Conservation (phyloP, 2,888 invertebrate species). For the Campopleginae sp. region DNA sequence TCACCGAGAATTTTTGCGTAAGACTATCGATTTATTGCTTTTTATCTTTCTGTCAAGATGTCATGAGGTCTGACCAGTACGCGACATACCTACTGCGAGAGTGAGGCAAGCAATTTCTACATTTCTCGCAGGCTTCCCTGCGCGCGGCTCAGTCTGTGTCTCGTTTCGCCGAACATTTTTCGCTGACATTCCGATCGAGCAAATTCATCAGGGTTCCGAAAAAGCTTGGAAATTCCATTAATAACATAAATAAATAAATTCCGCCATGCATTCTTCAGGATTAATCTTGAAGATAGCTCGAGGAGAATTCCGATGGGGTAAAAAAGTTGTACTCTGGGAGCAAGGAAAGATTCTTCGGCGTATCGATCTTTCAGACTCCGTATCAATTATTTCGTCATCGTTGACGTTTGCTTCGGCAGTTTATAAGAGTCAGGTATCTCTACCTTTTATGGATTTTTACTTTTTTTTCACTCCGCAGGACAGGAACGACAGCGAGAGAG, state of each 20-base stretch:
- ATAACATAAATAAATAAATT: conserved; percentile 22
- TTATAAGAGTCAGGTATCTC: conserved; percentile 36
- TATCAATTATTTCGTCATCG: conserved; percentile 53
- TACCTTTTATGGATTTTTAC: conserved; percentile 45
- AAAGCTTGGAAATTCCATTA: conserved; percentile 41
- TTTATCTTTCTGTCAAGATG: not conserved
- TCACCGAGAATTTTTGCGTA: not conserved
- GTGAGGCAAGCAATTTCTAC: not conserved
- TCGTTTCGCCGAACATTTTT: not conserved
- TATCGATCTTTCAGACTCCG: conserved; percentile 3
- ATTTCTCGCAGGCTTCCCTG: conserved; percentile 5
- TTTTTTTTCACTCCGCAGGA: conserved; percentile 7
- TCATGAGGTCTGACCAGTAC: not conserved
- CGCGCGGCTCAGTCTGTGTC: not conserved
- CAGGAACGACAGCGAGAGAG: not conserved
- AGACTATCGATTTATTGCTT: not conserved
- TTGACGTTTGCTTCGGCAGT: conserved; percentile 29
- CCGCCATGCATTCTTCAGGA: conserved; percentile 15
- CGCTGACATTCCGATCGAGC: conserved; percentile 21
- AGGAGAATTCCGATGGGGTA: not conserved
- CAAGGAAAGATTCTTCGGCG: conserved; percentile 7
- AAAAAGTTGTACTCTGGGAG: not conserved
- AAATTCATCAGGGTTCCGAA: conserved; percentile 22
- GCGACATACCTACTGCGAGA: conserved; percentile 29
- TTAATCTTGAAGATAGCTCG: conserved; percentile 3